These are phyloP conservation scores for Papilio machaon DNA, from an alignment of 1,140 invertebrate species.

Conservation along the genomic window DNA sequence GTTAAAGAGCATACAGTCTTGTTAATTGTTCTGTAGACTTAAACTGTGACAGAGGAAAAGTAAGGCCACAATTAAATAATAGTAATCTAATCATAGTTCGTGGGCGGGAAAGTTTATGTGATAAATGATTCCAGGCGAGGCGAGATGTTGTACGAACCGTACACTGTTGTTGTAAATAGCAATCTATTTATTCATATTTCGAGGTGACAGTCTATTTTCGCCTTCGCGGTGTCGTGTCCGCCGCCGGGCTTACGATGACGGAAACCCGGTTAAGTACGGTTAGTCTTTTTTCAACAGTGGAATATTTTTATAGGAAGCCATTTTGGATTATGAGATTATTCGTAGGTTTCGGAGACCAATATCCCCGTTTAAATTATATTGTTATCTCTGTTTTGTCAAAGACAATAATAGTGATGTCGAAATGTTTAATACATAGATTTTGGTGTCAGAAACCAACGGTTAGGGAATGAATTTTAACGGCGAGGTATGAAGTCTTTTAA, in stretches of 20 bases:
- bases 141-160: slow-evolving; percentile 49
- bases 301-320: slow-evolving; percentile 19
- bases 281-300: slow-evolving; percentile 40
- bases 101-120: slow-evolving; percentile 41
- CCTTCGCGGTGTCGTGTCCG: slow-evolving; percentile 35
- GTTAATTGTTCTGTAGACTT: no score
- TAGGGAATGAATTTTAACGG: background rate
- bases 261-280: slow-evolving; percentile 44
- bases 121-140: slow-evolving; percentile 54
- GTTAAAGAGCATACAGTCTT: background rate
- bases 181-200: slow-evolving; percentile 67
- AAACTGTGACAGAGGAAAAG: no score
- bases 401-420: no score
- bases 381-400: no score
- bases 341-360: no score
- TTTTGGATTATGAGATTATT: background rate
- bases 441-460: no score
- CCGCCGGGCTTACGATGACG: slow-evolving; percentile 52
- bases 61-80: background rate
- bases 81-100: background rate
- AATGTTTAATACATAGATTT: no score
- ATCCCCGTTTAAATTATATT: no score
- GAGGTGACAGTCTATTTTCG: slow-evolving; percentile 72
- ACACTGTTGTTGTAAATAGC: slow-evolving; percentile 59
- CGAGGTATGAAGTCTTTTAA: background rate